These are phyloP conservation scores for Baccha elongata DNA, from an alignment of 2,888 invertebrate species.

Conservation along the genomic window DNA sequence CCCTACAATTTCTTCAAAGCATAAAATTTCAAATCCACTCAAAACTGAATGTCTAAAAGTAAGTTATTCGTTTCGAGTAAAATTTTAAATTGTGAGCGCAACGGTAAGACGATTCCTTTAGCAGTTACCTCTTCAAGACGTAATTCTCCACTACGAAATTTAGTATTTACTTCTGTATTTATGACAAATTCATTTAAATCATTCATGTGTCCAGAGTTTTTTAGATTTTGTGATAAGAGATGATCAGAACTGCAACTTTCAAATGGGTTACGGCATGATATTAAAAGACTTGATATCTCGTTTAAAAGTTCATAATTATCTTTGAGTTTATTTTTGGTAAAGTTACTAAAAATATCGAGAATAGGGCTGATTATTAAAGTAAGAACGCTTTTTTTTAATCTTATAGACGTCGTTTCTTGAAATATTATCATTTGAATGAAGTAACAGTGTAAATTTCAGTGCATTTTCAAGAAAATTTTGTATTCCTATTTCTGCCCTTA, in stretches of 20 bases:
- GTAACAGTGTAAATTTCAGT: not conserved
- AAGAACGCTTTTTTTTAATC: not conserved
- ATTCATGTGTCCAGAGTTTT: not conserved
- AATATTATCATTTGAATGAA: constrained; percentile 1
- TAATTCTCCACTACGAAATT: not conserved
- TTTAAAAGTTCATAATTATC: not conserved
- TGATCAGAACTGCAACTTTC: not conserved
- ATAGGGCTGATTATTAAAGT: not conserved
- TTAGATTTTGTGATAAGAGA: too few relatives aligned
- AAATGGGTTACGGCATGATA: not conserved
- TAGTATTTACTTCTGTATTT: not conserved
- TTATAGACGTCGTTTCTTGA: not conserved
- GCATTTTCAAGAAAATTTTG: not conserved
- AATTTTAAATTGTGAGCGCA: not conserved
- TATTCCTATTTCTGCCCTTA: not conserved
- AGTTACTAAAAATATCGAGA: constrained; percentile 10
- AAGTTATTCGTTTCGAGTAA: constrained; percentile 1
- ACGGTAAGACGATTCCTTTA: not conserved
- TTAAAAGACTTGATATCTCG: not conserved
- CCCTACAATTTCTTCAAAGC: constrained; percentile 15
- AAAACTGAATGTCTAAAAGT: not conserved
- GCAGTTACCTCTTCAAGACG: not conserved
- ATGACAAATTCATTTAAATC: not conserved
- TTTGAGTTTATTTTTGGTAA: not conserved
- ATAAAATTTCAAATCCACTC: constrained; percentile 11